phyloP scores from a whole-genome alignment of 2,113 vertebrate genomes.

The Thomomys bottae region DNA sequence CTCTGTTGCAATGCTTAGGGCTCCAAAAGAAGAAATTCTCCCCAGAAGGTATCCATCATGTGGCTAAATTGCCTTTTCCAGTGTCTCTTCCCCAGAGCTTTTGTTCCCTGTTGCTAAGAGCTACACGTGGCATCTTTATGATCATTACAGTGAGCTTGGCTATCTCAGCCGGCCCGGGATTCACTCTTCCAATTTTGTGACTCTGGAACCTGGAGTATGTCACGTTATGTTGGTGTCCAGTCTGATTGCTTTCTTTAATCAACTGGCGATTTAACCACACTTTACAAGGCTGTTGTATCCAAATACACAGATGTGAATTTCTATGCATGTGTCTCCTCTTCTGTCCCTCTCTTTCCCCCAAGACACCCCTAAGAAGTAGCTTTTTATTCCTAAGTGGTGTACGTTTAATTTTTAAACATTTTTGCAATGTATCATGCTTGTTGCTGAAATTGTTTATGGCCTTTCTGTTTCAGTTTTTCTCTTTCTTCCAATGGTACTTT shows the following conservation, averaged over 20 bases:
- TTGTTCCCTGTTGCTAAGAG: slow-evolving; percentile 82
- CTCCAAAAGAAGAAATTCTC: slow-evolving; percentile 28
- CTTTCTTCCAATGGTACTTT: slow-evolving; percentile 86
- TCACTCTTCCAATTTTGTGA: slow-evolving; percentile 70
- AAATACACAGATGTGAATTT: slow-evolving; percentile 81
- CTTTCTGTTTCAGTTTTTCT: slow-evolving; percentile 78
- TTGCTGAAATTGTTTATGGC: slow-evolving; percentile 83
- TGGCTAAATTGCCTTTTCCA: slow-evolving; percentile 61
- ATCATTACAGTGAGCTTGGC: slow-evolving; percentile 81
- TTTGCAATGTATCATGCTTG: slow-evolving; percentile 84
- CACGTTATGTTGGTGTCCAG: slow-evolving; percentile 52
- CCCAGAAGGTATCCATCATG: slow-evolving; percentile 62
- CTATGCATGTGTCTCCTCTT: slow-evolving; percentile 83
- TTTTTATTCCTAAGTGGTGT: slow-evolving; percentile 78
- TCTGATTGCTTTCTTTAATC: slow-evolving; percentile 79
- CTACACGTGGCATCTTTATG: slow-evolving; percentile 82
- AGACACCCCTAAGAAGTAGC: slow-evolving; percentile 62
- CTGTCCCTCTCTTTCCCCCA: slow-evolving; percentile 32
- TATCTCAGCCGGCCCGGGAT: slow-evolving; percentile 82
- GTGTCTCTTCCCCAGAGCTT: slow-evolving; percentile 81
- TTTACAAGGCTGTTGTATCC: slow-evolving; percentile 81
- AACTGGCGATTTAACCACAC: slow-evolving; percentile 79
- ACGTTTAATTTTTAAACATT: slow-evolving; percentile 82
- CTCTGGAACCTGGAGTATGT: slow-evolving; percentile 81
- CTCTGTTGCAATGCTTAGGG: slow-evolving; percentile 27